These are phyloP conservation scores for Dipodomys merriami DNA, from an alignment of 2,113 vertebrate species.

Conservation along the genomic window DNA sequence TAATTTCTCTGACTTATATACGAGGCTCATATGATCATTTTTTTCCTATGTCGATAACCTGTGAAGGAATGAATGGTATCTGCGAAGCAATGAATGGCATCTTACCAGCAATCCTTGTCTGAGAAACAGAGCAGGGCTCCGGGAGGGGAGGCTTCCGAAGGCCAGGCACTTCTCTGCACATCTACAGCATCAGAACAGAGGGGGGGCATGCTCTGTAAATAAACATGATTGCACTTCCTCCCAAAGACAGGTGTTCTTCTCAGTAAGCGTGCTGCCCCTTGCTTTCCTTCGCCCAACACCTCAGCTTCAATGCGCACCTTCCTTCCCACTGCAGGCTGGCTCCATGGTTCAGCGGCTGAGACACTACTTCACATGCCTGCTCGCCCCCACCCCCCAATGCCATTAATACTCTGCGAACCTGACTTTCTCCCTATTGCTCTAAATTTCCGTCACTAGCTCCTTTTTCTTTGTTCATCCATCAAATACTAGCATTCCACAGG, in stretches of 20 bases:
- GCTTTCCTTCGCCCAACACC: not conserved
- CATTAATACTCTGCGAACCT: not conserved
- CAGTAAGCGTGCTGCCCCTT: not conserved
- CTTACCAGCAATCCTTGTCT: slow-evolving; percentile 69
- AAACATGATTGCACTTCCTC: not conserved
- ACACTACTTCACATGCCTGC: too few species aligned
- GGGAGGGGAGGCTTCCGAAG: not conserved
- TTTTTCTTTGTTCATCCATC: not conserved
- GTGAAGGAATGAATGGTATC: not conserved
- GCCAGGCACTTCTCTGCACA: slow-evolving; percentile 67
- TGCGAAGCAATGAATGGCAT: not conserved
- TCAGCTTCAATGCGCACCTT: not conserved
- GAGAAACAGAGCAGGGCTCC: slow-evolving; percentile 50
- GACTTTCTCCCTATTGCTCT: not conserved
- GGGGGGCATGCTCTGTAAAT: not conserved
- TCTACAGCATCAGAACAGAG: slow-evolving; percentile 19
- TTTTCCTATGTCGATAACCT: not conserved
- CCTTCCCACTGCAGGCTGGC: too few species aligned
- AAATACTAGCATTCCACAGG: not conserved
- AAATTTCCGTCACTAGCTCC: not conserved
- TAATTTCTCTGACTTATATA: not conserved
- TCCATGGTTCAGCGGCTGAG: too few species aligned
- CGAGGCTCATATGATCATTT: not conserved
- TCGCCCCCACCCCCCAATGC: not conserved
- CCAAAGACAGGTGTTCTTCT: not conserved